Base-by-base conservation (phyloP, 2,113 vertebrate genomes). In the Prunella fulvescens region DNA sequence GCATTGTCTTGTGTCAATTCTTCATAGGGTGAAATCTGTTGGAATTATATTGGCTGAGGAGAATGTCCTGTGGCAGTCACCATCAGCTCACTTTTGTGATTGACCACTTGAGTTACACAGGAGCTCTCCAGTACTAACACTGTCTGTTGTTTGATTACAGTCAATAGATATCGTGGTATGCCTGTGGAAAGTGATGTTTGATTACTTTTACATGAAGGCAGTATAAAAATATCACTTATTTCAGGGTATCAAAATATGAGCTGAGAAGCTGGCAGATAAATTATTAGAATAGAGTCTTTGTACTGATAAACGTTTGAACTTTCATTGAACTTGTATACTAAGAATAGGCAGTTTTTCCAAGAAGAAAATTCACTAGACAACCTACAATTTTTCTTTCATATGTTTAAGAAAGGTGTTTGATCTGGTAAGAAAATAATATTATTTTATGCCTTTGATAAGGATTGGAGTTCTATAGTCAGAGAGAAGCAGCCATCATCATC, bases 321-420 rank as follows among this genome's bases (percentile, higher is more conserved):
- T 97, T 95, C 93, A 94, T 93, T 98, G 97, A 98, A 98, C 97
- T 98, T 98, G 94, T 90, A 83, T 93, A 88, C 97, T 97, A 97
- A 97, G 96, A 97, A 97, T 81, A 98, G 92, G 89, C 95, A 97
- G 79, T 93, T 97, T 98, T 96, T 97, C 95, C 94, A 97, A 95
- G 97, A 97, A 79, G 89, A 98, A 97, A 97, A 97, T 97, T 97
- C 97, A 96, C 67, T 86, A 96, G 97, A 97, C 98, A 98, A 97
- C 97, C 97, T 96, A 96, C 93, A 98, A 98, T 98, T 98, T 98
- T 97, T 98, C 97, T 97, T 98, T 98, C 98, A 98, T 65, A 60
- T 97, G 94, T 96, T 98, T 97, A 97, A 97, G 93, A 65, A 81
- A 98, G 93, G 91, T 97, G 88, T 98, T 98, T 79, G 44, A 97